A percentile compares a stretch with the other conserved stretches of the same genome.
phyloP scores from a whole-genome alignment of 2,888 invertebrate species.

The Biston stratarius region DNA sequence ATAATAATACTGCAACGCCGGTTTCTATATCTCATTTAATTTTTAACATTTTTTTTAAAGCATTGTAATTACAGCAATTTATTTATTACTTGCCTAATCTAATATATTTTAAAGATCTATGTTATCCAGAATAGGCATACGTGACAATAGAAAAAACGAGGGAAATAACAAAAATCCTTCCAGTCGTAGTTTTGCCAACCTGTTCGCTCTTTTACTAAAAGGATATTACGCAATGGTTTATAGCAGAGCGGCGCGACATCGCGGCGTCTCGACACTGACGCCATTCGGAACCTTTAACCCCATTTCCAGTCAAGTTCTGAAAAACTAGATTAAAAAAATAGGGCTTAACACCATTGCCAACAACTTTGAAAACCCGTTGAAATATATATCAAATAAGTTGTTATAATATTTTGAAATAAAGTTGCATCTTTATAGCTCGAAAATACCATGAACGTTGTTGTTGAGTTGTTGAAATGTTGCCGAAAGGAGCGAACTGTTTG shows the following conservation, averaged over 20 bases:
- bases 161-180: no score
- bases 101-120: no score
- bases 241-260: conserved; percentile 58
- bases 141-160: no score
- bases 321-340: conserved; percentile 19
- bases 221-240: conserved; percentile 67
- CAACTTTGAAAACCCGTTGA: background rate
- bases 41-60: no score
- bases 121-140: no score
- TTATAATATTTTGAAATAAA: background rate
- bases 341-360: conserved; percentile 17
- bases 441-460: conserved; percentile 8
- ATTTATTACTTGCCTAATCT: no score
- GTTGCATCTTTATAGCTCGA: background rate
- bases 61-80: no score
- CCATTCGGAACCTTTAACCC: conserved; percentile 36
- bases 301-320: conserved; percentile 16
- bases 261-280: conserved; percentile 48
- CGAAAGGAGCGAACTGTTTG: background rate
- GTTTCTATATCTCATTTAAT: no score
- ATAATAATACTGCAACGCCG: no score
- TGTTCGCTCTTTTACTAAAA: conserved; percentile 27
- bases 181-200: conserved; percentile 4
- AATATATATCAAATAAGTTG: conserved; percentile 2
- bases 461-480: background rate